Evolutionary conservation across 1,140 invertebrate species (phyloP), one percentile per base, ranked within the genome.

Genomic region (Sesamia nonagrioides): DNA sequence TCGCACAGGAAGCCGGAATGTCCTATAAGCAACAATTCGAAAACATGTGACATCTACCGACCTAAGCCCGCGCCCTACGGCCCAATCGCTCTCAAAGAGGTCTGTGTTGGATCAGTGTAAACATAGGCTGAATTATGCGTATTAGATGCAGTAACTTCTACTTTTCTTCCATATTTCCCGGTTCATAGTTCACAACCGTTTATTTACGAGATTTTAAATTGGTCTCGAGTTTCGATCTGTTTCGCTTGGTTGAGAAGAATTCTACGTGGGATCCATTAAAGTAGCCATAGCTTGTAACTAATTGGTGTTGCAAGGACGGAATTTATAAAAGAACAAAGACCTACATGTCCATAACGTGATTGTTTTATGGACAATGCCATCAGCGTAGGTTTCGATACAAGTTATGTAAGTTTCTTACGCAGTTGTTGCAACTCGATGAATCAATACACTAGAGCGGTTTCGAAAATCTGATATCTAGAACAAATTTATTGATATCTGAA

Each of bases 391-490:
- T 58, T 73, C 37, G 52, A n/a, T 17, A 13, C 35, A 9, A 17
- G 27, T 75, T 75, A 75, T 56, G 21, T 52, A 75, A 75, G 42
- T 33, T 21, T 48, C 40, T 27, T 15, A 50, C 17, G 17, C 13
- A 15, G 42, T 69, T 48, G 42, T 37, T 37, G 50, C 45, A 54
- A 54, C 17, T 54, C 68, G 1, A 71, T 71, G 48, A 37, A 54
- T 71, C 68, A 71, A 71, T 71, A 54, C n/a, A 37, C 7, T 37
- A 0, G 45, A 5, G 13, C 21, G 8, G 73, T 75, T 75, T 75
- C 73, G 73, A 75, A 75, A 75, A 75, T 50, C 17, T 73, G 54
- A 73, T 73, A 58, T 56, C 71, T 73, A 35, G 18, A 63, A 63
- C 42, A 63, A 40, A 56, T 48, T 74, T 74, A 74, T 60, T 61